Base-by-base conservation (phyloP, 2,113 vertebrate genomes). In the Aptenodytes forsteri region DNA sequence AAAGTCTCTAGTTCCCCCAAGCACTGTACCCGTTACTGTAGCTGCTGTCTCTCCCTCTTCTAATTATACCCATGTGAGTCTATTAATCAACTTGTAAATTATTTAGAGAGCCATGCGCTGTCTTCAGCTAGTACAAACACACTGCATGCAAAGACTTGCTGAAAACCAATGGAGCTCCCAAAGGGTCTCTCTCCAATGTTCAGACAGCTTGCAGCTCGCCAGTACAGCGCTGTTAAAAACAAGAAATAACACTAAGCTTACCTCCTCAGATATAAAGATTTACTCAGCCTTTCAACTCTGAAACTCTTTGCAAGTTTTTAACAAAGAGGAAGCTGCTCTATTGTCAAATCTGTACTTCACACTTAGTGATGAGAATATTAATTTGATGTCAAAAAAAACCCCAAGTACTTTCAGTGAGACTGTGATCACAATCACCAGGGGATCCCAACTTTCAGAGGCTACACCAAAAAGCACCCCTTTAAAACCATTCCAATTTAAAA, bases 71-170 rank as follows among this genome's bases (percentile, higher is more conserved):
- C 99, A 98, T 99, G 99, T 99, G 99, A 99, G 99, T 99, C 99
- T 99, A 99, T 99, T 99, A 99, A 99, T 99, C 99, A 99, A 99
- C 99, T 99, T 98, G 99, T 99, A 99, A 99, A 99, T 99, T 99
- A 99, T 99, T 99, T 99, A 99, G 98, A 98, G 98, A 98, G 99
- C 98, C 98, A 93, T 98, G 98, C 98, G 99, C 99, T 98, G 99
- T 98, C 99, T 99, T 98, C 99, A 98, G 99, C 98, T 97, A 98
- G 97, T 98, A 99, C 99, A 99, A 99, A 99, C 99, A 99, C 98
- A 73, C 97, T 77, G 88, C 95, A 88, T 92, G 97, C 97, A 97
- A 96, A 97, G 98, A 58, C 98, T 93, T 61, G 94, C 98, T 96
- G 97, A 91, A 97, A 97, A 91, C 96, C 91, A 97, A 94, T 69